A percentile compares a stretch with the other conserved stretches of the same genome.
Conservation (phyloP, 1,140 invertebrate genomes). For the Bathynomus jamesi region DNA sequence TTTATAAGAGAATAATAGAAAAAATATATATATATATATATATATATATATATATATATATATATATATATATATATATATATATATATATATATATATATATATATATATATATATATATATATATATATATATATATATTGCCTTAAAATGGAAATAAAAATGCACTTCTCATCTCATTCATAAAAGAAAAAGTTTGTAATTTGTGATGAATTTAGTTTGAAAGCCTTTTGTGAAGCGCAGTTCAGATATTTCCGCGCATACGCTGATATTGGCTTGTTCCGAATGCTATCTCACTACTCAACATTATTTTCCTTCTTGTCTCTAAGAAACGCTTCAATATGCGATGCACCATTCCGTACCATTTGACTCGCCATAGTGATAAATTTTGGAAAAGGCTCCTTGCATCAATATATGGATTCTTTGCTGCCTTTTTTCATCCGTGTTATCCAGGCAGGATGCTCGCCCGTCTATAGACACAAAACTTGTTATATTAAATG, state of each 20-base stretch:
- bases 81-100: slow-evolving; percentile 12
- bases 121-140: slow-evolving; percentile 9
- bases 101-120: slow-evolving; percentile 16
- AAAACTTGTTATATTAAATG: too few species aligned
- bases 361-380: neutral
- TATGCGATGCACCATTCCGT: neutral
- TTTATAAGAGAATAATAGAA: too few species aligned
- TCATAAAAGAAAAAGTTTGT: too few species aligned
- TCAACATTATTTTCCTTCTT: slow-evolving; percentile 33
- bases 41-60: slow-evolving; percentile 6
- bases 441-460: too few species aligned
- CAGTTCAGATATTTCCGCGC: slow-evolving; percentile 15
- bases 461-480: too few species aligned
- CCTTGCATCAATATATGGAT: neutral
- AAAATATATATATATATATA: neutral
- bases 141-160: too few species aligned
- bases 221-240: too few species aligned
- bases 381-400: neutral
- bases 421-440: neutral
- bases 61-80: slow-evolving; percentile 9
- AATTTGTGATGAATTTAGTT: too few species aligned
- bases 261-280: slow-evolving; percentile 29
- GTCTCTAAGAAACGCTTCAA: slow-evolving; percentile 18
- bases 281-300: slow-evolving; percentile 28
- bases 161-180: too few species aligned